Evolutionary conservation across 2,113 vertebrate species (phyloP).

Genomic region (Myrmecophaga tridactyla): DNA sequence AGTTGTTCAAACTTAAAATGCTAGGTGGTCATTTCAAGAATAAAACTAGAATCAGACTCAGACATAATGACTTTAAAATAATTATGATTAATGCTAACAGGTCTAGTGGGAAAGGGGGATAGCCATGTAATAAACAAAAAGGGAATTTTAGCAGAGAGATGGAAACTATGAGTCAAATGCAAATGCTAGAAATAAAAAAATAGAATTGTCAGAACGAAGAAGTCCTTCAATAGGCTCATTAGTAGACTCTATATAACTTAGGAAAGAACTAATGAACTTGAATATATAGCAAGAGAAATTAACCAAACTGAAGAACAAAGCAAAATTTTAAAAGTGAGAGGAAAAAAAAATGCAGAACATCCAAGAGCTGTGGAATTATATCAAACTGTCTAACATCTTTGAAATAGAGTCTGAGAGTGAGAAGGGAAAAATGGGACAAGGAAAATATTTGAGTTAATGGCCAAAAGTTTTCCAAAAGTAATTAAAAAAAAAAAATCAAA

Average conservation of each 20-base stretch:
- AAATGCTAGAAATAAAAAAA: too few relatives aligned
- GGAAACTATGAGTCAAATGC: too few relatives aligned
- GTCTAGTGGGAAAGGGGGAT: neutral
- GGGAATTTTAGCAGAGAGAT: too few relatives aligned
- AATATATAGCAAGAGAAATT: neutral
- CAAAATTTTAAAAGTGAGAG: neutral
- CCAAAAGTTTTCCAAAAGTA: neutral
- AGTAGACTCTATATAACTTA: neutral
- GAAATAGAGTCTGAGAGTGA: neutral
- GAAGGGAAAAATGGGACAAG: neutral
- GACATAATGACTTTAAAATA: neutral
- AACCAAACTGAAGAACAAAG: neutral
- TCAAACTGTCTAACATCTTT: neutral
- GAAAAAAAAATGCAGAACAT: neutral
- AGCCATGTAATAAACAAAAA: neutral
- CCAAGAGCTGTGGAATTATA: neutral
- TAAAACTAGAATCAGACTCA: conserved; percentile 11
- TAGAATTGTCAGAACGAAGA: neutral
- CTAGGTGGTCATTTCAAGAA: neutral
- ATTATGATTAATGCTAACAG: neutral
- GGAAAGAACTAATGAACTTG: too few relatives aligned
- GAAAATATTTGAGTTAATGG: neutral
- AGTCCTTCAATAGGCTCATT: neutral
- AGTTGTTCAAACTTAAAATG: neutral
- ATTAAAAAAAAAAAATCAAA: neutral